These are phyloP conservation scores for Dryomyza anilis DNA, from an alignment of 2,888 invertebrate species.

Conservation along the genomic window DNA sequence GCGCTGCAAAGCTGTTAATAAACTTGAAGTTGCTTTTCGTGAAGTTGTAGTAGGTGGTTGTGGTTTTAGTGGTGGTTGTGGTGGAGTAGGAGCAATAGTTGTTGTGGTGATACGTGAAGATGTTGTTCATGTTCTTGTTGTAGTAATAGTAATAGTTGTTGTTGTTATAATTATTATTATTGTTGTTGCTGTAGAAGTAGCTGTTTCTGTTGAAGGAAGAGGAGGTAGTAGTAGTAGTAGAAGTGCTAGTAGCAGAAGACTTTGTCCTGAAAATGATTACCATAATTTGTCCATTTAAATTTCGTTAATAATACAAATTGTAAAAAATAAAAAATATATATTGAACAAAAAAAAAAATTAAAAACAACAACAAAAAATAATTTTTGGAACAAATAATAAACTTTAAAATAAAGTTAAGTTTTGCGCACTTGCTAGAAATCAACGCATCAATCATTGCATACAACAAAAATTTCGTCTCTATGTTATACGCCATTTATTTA, in stretches of 20 bases:
- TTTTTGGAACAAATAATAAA: not conserved
- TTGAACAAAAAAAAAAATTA: conserved; percentile 32
- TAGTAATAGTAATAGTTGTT: too few species aligned
- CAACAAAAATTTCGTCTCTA: too few species aligned
- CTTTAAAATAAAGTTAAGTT: too few species aligned
- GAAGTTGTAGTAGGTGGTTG: too few species aligned
- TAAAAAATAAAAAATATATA: conserved; percentile 33
- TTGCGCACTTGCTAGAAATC: conserved; percentile 1
- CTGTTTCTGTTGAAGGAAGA: conserved; percentile 54
- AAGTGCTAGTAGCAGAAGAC: conserved; percentile 59
- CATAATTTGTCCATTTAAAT: conserved; percentile 50
- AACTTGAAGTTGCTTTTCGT: conserved; percentile 37
- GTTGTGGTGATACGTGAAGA: conserved; percentile 49
- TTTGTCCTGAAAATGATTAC: conserved; percentile 61
- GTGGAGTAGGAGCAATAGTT: conserved; percentile 47
- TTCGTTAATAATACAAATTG: conserved; percentile 31
- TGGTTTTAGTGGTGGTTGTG: too few species aligned
- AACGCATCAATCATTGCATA: conserved; percentile 12
- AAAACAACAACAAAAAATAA: conserved; percentile 8
- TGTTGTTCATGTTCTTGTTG: too few species aligned
- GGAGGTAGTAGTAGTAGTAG: conserved; percentile 53
- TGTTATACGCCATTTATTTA: too few species aligned
- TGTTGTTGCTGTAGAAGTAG: conserved; percentile 38
- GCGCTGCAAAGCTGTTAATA: conserved; percentile 35
- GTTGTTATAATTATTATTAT: conserved; percentile 41